Evolutionary conservation across 2,888 invertebrate species (phyloP).

Genomic region (Tenodera sinensis): DNA sequence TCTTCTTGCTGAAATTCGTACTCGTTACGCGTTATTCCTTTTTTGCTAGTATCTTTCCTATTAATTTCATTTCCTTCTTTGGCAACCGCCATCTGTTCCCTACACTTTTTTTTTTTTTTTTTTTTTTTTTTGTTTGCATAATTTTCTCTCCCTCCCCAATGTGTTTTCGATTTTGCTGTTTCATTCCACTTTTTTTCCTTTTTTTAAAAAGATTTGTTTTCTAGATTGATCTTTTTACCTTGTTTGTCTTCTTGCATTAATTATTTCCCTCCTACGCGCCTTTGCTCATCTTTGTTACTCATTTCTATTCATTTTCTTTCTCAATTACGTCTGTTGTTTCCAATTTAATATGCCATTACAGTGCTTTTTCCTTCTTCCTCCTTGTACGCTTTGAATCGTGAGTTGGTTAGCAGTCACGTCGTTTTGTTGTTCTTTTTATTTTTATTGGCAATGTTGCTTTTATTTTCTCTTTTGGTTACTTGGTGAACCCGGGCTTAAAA

Average conservation of each 20-base stretch:
- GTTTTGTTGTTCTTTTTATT: background rate
- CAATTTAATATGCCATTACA: background rate
- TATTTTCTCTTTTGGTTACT: background rate
- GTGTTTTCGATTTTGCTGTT: background rate
- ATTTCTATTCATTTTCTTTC: background rate
- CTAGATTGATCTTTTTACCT: background rate
- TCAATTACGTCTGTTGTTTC: background rate
- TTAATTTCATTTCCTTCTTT: too few species aligned
- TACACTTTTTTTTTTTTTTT: background rate
- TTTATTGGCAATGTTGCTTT: background rate
- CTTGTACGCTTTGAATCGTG: background rate
- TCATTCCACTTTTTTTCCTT: background rate
- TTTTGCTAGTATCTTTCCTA: too few species aligned
- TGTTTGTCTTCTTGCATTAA: background rate
- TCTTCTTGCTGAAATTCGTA: too few species aligned
- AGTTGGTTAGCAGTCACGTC: constrained; percentile 9
- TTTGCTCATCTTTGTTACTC: background rate
- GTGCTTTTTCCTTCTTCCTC: background rate
- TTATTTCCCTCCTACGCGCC: background rate
- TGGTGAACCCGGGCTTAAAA: constrained; percentile 9
- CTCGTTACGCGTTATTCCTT: too few species aligned
- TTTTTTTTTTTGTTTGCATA: too few species aligned
- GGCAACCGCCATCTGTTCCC: too few species aligned
- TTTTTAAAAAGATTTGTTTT: background rate
- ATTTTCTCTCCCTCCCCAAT: too few species aligned